These are phyloP conservation scores for Ditula angustiorana DNA, from an alignment of 2,888 invertebrate genomes.

Conservation along the genomic window DNA sequence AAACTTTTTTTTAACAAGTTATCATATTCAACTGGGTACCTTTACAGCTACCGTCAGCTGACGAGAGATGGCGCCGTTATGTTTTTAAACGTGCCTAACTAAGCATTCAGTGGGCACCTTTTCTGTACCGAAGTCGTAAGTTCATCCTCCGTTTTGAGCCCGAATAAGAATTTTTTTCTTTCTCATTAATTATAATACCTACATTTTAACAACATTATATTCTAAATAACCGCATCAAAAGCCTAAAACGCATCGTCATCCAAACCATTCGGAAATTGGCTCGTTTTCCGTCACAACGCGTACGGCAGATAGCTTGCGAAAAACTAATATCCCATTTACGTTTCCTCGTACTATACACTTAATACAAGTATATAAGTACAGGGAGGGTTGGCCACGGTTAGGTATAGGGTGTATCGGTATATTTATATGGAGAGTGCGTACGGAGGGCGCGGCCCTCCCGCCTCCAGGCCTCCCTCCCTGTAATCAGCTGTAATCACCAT, in stretches of 20 bases:
- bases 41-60: too few relatives aligned
- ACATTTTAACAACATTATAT: not conserved
- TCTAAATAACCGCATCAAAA: constrained; percentile 23
- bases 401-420: constrained; percentile 77
- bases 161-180: too few relatives aligned
- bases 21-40: too few relatives aligned
- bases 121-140: too few relatives aligned
- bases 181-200: not conserved
- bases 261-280: constrained; percentile 69
- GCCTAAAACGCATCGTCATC: constrained; percentile 45
- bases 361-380: constrained; percentile 51
- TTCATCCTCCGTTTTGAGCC: too few relatives aligned
- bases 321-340: constrained; percentile 81
- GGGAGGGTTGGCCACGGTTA: constrained; percentile 61
- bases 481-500: constrained; percentile 86
- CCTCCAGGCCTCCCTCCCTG: constrained; percentile 64
- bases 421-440: constrained; percentile 82
- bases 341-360: constrained; percentile 61
- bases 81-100: too few relatives aligned
- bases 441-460: constrained; percentile 59
- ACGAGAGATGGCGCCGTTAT: too few relatives aligned
- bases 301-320: constrained; percentile 67
- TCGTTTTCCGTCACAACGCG: constrained; percentile 79
- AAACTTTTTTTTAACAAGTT: too few relatives aligned
- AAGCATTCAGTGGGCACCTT: too few relatives aligned